A percentile compares a stretch with the other conserved stretches of the same genome.
Evolutionary conservation across 64 coral and sea anemone species (phyloP).

Genomic region (Cladopsammia gracilis): DNA sequence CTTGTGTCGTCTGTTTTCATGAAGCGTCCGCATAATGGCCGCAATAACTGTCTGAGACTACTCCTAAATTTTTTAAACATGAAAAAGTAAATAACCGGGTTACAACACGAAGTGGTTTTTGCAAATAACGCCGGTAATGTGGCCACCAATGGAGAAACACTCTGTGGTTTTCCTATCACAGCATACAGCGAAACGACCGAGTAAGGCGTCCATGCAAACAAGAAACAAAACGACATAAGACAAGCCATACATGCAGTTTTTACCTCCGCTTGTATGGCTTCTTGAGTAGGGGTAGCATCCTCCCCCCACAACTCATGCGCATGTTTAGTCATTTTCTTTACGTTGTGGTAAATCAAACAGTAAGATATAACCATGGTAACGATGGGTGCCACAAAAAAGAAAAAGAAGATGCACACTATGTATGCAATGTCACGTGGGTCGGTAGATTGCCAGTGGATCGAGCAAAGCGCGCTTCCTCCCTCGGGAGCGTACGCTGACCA

Average conservation of each 20-base stretch:
- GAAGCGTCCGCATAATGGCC: neutral
- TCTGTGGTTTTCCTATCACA: neutral
- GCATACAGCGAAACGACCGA: neutral
- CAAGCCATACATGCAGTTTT: slow-evolving; percentile 15
- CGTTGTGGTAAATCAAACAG: neutral
- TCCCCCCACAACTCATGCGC: slow-evolving; percentile 35
- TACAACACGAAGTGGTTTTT: slow-evolving; percentile 12
- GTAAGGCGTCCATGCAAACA: slow-evolving; percentile 45
- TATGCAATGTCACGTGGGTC: neutral
- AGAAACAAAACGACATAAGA: slow-evolving; percentile 14
- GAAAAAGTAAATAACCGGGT: slow-evolving; percentile 37
- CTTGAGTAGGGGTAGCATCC: neutral
- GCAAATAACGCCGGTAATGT: slow-evolving; percentile 11
- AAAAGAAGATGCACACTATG: slow-evolving; percentile 5
- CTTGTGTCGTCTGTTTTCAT: neutral
- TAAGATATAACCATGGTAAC: slow-evolving; percentile 1
- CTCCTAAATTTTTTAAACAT: slow-evolving; percentile 16
- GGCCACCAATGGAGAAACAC: neutral
- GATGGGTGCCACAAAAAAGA: slow-evolving; percentile 29
- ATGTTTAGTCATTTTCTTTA: slow-evolving; percentile 38
- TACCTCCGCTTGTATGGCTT: neutral
- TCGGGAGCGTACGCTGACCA: slow-evolving; percentile 40
- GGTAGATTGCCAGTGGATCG: slow-evolving; percentile 6
- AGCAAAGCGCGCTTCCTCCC: neutral
- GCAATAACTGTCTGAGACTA: neutral